Evolutionary conservation across 1,140 invertebrate genomes (phyloP), one percentile per base, ranked within the genome.

Genomic region (Macrobrachium rosenbergii): DNA sequence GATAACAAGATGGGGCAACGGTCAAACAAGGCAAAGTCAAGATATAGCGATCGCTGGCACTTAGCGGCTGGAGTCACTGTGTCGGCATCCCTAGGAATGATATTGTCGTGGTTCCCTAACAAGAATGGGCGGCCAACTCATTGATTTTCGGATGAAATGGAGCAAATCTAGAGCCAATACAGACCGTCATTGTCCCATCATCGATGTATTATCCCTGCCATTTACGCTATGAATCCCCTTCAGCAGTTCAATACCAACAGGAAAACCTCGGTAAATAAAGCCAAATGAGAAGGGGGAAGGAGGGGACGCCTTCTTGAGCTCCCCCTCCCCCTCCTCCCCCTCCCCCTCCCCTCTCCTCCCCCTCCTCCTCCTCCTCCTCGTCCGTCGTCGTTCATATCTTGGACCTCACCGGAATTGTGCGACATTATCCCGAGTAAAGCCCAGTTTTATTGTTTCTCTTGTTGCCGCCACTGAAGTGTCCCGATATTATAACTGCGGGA

Each of bases 81-180:
- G 86, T 87, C 86, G 86, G 86, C 86, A 82, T 87, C 86, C 79
- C 86, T 21, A 52, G 75, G 79, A 87, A 87, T 87, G 79, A 67
- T 76, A 82, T 87, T 87, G 86, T 87, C 78, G 86, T 82, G 86
- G 86, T 67, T 87, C 64, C 72, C 78, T 87, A 87, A 87, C 79
- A 87, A 82, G 86, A 82, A 87, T 82, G 86, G 80, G 86, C 80
- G 86, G 86, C 79, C 59, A 82, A 87, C 60, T 82, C 79, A 87
- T 87, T 87, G 86, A 87, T 87, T 87, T 87, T 82, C 79, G 86
- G 80, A 75, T 87, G 86, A 87, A 82, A 87, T 87, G 86, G 73
- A 87, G 67, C 79, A 87, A 82, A 87, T 87, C 78, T 87, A 87
- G 72, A 87, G 86, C 79, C 86, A 87, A 87, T 87, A 87, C 86